These are phyloP conservation scores for Ptychadena robeensis DNA, from an alignment of 2,797 vertebrate genomes.

Conservation along the genomic window DNA sequence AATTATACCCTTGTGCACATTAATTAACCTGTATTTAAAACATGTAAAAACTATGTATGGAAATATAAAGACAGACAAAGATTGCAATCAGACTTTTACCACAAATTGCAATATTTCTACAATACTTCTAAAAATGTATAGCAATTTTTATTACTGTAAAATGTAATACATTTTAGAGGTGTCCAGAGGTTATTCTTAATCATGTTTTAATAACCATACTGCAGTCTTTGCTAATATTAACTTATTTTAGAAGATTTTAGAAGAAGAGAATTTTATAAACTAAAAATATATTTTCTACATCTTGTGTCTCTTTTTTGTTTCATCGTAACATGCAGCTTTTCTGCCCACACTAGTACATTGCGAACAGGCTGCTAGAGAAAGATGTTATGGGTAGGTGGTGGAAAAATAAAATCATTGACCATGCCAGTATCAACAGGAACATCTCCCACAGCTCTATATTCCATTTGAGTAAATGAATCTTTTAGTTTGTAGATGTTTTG, in stretches of 20 bases:
- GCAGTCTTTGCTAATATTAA: not conserved
- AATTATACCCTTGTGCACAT: no score
- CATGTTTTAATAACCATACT: not conserved
- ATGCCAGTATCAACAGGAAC: constrained; percentile 4
- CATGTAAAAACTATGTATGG: no score
- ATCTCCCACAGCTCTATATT: not conserved
- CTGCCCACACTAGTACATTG: constrained; percentile 10
- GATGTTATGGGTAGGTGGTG: constrained; percentile 11
- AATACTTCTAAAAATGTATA: not conserved
- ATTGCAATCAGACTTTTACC: no score
- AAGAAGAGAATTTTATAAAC: not conserved
- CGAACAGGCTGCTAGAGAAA: constrained; percentile 11
- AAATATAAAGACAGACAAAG: no score
- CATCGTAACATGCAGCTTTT: not conserved
- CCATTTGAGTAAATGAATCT: not conserved
- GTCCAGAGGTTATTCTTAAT: no score
- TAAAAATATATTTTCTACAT: not conserved
- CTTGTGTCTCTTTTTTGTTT: not conserved
- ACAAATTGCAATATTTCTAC: not conserved
- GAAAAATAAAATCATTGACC: not conserved
- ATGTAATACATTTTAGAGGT: no score
- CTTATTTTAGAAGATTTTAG: not conserved
- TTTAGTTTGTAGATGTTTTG: not conserved
- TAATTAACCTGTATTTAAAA: no score
- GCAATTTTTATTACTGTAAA: not conserved